phyloP scores from a whole-genome alignment of 2,888 invertebrate species.

The Metellina segmentata region DNA sequence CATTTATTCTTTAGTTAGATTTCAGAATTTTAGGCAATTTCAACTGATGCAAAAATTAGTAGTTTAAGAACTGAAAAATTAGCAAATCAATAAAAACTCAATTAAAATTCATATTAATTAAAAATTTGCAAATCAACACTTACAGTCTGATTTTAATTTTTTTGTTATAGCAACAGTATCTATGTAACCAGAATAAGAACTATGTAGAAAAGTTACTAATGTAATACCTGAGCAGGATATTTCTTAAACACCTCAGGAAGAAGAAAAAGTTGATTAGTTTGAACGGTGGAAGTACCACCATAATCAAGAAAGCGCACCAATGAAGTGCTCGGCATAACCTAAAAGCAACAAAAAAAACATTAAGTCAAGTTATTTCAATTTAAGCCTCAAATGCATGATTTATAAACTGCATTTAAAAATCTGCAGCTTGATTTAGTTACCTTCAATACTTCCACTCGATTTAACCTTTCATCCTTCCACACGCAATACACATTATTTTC shows the following conservation, averaged over 20 bases:
- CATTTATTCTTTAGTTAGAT: too few relatives aligned
- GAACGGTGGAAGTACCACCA: slow-evolving; percentile 2
- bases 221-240: slow-evolving; percentile 27
- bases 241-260: slow-evolving; percentile 14
- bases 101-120: background rate
- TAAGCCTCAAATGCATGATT: background rate
- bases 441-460: slow-evolving; percentile 3
- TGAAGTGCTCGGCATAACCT: background rate
- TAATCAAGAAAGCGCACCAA: slow-evolving; percentile 19
- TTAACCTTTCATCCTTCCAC: slow-evolving; percentile 5
- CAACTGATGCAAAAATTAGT: background rate
- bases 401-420: background rate
- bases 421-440: background rate
- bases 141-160: background rate
- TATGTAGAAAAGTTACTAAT: background rate
- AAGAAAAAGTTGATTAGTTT: slow-evolving; percentile 7
- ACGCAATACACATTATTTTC: slow-evolving; percentile 40
- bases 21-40: too few relatives aligned
- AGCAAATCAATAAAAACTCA: background rate
- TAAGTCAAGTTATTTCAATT: background rate
- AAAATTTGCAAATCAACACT: background rate
- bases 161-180: background rate
- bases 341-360: background rate
- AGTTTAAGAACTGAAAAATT: background rate
- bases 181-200: background rate